Conservation (phyloP, 1,140 invertebrate genomes). For the Diorhabda sublineata region DNA sequence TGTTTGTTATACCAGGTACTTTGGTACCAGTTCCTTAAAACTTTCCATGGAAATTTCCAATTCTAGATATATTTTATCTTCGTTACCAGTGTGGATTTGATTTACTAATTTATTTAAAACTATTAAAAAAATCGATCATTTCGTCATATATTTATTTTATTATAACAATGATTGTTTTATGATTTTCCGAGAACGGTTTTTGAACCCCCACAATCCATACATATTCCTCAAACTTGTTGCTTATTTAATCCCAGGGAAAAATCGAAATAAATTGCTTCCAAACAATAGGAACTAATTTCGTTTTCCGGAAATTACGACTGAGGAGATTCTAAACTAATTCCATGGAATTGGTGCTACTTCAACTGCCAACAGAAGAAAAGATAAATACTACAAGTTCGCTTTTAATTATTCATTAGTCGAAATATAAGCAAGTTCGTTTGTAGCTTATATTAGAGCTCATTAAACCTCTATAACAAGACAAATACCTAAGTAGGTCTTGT, state of each 20-base stretch:
- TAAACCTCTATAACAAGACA: constrained; percentile 22
- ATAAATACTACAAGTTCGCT: constrained; percentile 22
- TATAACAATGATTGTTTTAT: no score
- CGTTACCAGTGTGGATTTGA: background rate
- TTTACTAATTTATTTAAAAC: background rate
- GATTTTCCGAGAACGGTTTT: no score
- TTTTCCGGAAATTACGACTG: background rate
- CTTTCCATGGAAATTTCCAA: background rate
- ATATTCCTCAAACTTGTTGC: no score
- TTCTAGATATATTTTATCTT: background rate
- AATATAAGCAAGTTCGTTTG: constrained; percentile 19
- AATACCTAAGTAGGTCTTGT: constrained; percentile 15
- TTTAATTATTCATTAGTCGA: constrained; percentile 23
- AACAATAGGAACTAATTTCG: background rate
- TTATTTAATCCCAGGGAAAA: no score
- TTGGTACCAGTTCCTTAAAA: background rate
- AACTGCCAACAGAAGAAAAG: constrained; percentile 6
- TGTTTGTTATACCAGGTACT: background rate
- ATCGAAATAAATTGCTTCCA: no score
- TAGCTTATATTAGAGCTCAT: constrained; percentile 18
- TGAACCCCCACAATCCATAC: no score
- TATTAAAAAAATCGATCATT: background rate
- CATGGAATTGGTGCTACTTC: background rate
- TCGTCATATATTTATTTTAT: no score
- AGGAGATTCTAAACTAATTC: background rate